Conservation (phyloP, 2,888 invertebrate genomes). For the Heliconius charithonia region DNA sequence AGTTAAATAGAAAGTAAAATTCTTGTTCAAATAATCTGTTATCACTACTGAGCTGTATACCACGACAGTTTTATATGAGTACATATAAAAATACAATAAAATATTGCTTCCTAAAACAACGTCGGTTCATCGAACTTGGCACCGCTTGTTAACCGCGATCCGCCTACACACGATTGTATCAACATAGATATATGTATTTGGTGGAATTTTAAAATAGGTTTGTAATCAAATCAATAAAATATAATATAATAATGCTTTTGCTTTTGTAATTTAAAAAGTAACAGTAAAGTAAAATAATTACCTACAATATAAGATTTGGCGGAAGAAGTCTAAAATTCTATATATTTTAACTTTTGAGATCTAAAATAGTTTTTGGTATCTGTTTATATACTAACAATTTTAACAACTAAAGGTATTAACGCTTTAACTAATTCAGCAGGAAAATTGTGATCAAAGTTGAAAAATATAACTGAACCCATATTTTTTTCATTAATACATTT, state of each 20-base stretch:
- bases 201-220: constrained; percentile 17
- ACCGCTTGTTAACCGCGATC: constrained; percentile 38
- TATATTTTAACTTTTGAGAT: too few species aligned
- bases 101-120: constrained; percentile 32
- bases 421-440: too few species aligned
- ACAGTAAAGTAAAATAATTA: too few species aligned
- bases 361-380: too few species aligned
- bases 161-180: constrained; percentile 37
- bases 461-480: too few species aligned
- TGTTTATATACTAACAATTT: too few species aligned
- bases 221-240: constrained; percentile 11
- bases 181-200: constrained; percentile 12
- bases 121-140: constrained; percentile 38
- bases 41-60: constrained; percentile 11
- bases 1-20: constrained; percentile 11
- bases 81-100: constrained; percentile 31
- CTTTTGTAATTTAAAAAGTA: background rate
- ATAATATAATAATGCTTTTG: background rate
- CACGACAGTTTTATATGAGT: constrained; percentile 23
- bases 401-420: too few species aligned
- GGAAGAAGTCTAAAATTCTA: too few species aligned
- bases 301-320: too few species aligned
- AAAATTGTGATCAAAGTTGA: too few species aligned
- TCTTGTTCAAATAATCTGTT: constrained; percentile 7
- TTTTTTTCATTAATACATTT: too few species aligned